Base-by-base conservation (phyloP, 2,113 vertebrate species). In the Albula glossodonta region DNA sequence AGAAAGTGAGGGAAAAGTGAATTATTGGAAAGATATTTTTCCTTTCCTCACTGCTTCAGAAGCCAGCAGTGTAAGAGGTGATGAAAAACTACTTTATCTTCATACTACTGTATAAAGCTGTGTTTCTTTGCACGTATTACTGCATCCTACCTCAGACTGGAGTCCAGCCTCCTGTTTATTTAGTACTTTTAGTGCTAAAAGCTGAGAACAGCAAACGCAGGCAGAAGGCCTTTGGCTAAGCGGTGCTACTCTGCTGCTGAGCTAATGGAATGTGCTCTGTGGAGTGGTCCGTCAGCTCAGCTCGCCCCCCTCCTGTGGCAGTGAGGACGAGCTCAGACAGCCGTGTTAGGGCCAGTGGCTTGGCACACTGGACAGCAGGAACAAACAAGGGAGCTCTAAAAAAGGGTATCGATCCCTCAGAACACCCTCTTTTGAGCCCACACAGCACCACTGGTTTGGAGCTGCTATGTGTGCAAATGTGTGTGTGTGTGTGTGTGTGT, bases 321-420 rank as follows among this genome's bases (percentile, higher is more conserved):
- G 78, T 25, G 22, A 31, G 70, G 70, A 74, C 5, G 2, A 10
- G 70, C n/a, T 7, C 5, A 31, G 70, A 31, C 70, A 31, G 48
- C 22, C 41, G 50, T 5, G 25, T 79, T 15, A 49, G 48, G 78
- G 13, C 77, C n/a, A 2, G 25, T 2, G 15, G 11, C 6, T 13
- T 80, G 77, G 78, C 31, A 48, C 53, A 41, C 31, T 31, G 7
- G 78, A 53, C 78, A 85, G 80, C 89, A 90, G 91, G 87, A 90
- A 88, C 79, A 81, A 88, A 86, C 89, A 81, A 91, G 80, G 87
- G 82, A 80, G 82, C 86, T 89, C 90, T 89, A 87, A 11, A 84
- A 84, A 88, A 88, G 89, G 87, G 87, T 82, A 93, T 93, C 84
- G 89, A 94, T 93, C 88, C 86, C 80, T 89, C 81, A 41, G 31